phyloP scores from a whole-genome alignment of 2,888 invertebrate species.

The Quadroppia sp. region DNA sequence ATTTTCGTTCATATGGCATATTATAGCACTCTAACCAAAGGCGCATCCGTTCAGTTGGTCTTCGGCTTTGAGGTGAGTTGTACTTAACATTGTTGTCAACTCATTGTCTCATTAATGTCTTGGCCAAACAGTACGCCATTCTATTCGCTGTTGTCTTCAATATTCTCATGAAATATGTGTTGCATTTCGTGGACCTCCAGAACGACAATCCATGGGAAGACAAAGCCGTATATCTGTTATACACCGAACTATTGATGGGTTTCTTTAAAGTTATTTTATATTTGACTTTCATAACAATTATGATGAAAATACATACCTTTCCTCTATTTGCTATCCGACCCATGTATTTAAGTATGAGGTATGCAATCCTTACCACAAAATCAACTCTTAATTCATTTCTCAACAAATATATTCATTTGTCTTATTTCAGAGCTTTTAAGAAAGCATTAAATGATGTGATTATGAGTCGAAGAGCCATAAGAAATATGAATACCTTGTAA shows the following conservation, averaged over 20 bases:
- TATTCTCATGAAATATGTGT: slow-evolving; percentile 82
- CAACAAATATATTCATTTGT: not conserved
- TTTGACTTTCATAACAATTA: slow-evolving; percentile 84
- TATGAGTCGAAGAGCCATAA: slow-evolving; percentile 88
- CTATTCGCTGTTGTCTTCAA: slow-evolving; percentile 86
- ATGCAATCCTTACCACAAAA: too few species aligned
- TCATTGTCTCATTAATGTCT: too few species aligned
- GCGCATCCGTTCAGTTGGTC: slow-evolving; percentile 95
- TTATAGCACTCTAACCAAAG: slow-evolving; percentile 82
- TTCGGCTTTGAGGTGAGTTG: slow-evolving; percentile 71
- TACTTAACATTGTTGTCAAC: slow-evolving; percentile 15
- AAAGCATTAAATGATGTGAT: slow-evolving; percentile 97
- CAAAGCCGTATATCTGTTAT: slow-evolving; percentile 93
- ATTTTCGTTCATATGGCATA: slow-evolving; percentile 91
- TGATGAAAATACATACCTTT: slow-evolving; percentile 94
- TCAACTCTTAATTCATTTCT: not conserved
- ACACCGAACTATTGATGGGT: slow-evolving; percentile 90
- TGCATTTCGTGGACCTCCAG: slow-evolving; percentile 81
- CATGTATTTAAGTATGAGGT: slow-evolving; percentile 92
- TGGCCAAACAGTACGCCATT: slow-evolving; percentile 75
- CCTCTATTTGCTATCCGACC: slow-evolving; percentile 97
- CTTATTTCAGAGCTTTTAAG: slow-evolving; percentile 73
- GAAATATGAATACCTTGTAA: slow-evolving; percentile 93
- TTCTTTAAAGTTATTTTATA: slow-evolving; percentile 71
- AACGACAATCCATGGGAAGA: slow-evolving; percentile 98